Base-by-base conservation (phyloP, 2,113 vertebrate genomes). In the Callocephalon fimbriatum region DNA sequence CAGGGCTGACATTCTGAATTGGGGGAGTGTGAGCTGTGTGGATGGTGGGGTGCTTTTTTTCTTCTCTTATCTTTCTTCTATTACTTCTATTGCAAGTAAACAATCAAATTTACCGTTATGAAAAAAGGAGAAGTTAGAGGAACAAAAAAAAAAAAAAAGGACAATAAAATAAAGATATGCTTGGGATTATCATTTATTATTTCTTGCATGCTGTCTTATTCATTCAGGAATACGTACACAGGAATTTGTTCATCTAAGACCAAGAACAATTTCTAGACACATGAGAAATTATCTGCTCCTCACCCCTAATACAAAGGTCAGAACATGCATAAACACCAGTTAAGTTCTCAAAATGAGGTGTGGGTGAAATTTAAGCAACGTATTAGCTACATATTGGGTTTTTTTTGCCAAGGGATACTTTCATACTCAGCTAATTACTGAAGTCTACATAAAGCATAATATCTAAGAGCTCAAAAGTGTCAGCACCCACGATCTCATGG, bases 1-100 rank as follows among this genome's bases (percentile, higher is more conserved):
- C 8, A 37, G 23, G 14, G 21, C 44, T 61, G 51, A 44, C 7
- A 23, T 50, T 35, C 38, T 37, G 71, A 65, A 47, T 6, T 51
- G 8, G 20, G 22, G 26, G 16, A 20, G 7, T 4, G 2, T 1
- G 3, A 78, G 22, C 22, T 51, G 12, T 22, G 21, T 45, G 31
- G 6, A 17, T 13, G 37, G 1, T 18, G 2, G n/a, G 10, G 13
- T 50, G 15, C 0, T 20, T 75, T 80, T 37, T 37, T 23, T 8
- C 11, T n/a, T 86, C 29, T 72, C 23, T 85, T 48, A 25, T 37
- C 12, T 61, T 83, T 54, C 6, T 12, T 44, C 13, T 45, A 0
- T 26, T 73, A 37, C 5, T 63, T 23, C 11, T 61, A 48, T 35
- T 22, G 32, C 14, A 35, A 58, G 32, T 35, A 86, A 29, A 54